Evolutionary conservation across 2,888 invertebrate genomes (phyloP).

Genomic region (Oligia latruncula): DNA sequence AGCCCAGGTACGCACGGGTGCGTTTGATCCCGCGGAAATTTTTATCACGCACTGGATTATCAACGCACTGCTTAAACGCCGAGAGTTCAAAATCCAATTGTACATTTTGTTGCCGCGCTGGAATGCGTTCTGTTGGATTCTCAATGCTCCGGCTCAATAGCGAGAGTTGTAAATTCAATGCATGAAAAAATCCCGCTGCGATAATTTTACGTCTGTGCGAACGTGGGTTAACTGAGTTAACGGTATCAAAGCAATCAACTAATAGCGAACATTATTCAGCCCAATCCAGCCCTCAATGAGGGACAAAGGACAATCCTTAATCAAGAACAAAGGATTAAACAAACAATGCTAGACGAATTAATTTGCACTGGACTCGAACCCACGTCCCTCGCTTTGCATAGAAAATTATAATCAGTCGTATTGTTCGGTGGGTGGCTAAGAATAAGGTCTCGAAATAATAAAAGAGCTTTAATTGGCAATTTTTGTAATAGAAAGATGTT

Average conservation of each 20-base stretch:
- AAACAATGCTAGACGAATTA: conserved; percentile 51
- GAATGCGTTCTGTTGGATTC: too few relatives aligned
- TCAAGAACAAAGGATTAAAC: conserved; percentile 54
- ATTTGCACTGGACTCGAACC: conserved; percentile 43
- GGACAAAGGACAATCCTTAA: conserved; percentile 43
- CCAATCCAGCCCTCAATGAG: conserved; percentile 13
- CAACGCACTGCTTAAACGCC: background rate
- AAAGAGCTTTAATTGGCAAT: background rate
- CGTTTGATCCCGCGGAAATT: background rate
- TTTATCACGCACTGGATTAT: background rate
- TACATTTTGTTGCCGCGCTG: too few relatives aligned
- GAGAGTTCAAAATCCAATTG: background rate
- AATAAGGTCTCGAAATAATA: background rate
- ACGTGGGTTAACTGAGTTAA: conserved; percentile 15
- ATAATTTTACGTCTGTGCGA: background rate
- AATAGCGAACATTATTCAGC: conserved; percentile 47
- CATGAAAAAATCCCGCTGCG: background rate
- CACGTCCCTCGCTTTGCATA: conserved; percentile 42
- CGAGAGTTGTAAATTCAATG: too few relatives aligned
- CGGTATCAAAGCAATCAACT: conserved; percentile 49
- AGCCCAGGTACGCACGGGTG: background rate
- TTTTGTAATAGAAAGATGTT: background rate
- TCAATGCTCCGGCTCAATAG: too few relatives aligned
- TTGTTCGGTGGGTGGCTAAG: conserved; percentile 25
- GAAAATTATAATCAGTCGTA: conserved; percentile 42